Percentiles rank a stretch among this genome's conserved stretches.
phyloP scores from a whole-genome alignment of 2,888 invertebrate species.

The Heliconius cydno region DNA sequence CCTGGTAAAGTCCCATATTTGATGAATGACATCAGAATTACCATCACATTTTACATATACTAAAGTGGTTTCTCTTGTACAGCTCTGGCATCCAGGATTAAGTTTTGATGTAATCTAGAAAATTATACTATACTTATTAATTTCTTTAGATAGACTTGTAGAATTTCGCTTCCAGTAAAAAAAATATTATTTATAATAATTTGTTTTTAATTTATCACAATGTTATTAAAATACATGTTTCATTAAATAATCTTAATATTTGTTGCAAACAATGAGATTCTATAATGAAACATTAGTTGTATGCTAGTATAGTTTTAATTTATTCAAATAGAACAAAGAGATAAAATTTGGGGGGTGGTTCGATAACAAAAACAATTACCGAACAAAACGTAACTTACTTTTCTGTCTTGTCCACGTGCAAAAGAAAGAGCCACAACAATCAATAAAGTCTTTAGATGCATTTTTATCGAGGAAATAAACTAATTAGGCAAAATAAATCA shows the following conservation, averaged over 20 bases:
- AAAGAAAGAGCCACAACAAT: conserved; percentile 57
- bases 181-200: background rate
- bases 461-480: conserved; percentile 63
- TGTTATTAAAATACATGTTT: background rate
- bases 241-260: background rate
- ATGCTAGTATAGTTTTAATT: background rate
- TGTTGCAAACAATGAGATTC: background rate
- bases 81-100: conserved; percentile 68
- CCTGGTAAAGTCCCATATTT: conserved; percentile 86
- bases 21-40: conserved; percentile 84
- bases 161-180: background rate
- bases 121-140: background rate
- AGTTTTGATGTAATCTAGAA: conserved; percentile 65
- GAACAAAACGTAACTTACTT: conserved; percentile 57
- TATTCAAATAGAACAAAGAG: conserved; percentile 29
- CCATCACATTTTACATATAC: conserved; percentile 84
- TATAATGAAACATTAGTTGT: background rate
- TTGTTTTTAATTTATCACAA: background rate
- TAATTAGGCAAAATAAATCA: conserved; percentile 55
- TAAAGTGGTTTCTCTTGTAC: conserved; percentile 64
- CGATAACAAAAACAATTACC: conserved; percentile 29
- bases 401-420: conserved; percentile 67
- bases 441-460: conserved; percentile 59
- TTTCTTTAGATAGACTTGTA: background rate
- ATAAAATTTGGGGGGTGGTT: conserved; percentile 25